These are phyloP conservation scores for Nicator chloris DNA, from an alignment of 2,113 vertebrate genomes.

Conservation along the genomic window DNA sequence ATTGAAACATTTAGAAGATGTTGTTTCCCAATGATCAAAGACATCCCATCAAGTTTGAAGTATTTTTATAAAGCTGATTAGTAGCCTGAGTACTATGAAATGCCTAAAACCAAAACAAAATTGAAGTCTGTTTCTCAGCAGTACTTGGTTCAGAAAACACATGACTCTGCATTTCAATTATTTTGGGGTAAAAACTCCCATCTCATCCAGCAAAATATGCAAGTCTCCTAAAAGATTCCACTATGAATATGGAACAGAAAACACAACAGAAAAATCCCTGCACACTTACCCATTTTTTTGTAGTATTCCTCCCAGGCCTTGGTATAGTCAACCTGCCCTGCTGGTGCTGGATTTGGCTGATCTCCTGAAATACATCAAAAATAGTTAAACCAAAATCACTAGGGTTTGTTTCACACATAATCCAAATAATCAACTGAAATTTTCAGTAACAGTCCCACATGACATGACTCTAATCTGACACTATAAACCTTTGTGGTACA, in stretches of 20 bases:
- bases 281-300: constrained; percentile 95
- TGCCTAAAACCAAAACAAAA: neutral
- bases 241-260: neutral
- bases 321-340: constrained; percentile 98
- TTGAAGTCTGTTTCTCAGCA: neutral
- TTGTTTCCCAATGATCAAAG: neutral
- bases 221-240: neutral
- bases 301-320: constrained; percentile 99
- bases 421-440: neutral
- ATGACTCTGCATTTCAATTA: neutral
- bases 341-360: constrained; percentile 94
- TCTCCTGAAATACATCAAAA: constrained; percentile 79
- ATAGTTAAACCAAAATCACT: neutral
- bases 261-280: neutral
- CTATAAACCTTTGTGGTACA: neutral
- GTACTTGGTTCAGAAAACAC: neutral
- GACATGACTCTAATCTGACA: neutral
- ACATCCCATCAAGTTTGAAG: neutral
- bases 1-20: neutral
- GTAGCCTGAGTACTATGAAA: neutral
- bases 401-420: neutral
- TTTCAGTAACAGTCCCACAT: neutral
- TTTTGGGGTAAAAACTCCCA: rapidly evolving
- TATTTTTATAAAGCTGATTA: neutral
- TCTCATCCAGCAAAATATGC: rapidly evolving